A percentile compares a stretch with the other conserved stretches of the same genome.
Conservation (phyloP, 2,888 invertebrate genomes). For the Hybos culiciformis region DNA sequence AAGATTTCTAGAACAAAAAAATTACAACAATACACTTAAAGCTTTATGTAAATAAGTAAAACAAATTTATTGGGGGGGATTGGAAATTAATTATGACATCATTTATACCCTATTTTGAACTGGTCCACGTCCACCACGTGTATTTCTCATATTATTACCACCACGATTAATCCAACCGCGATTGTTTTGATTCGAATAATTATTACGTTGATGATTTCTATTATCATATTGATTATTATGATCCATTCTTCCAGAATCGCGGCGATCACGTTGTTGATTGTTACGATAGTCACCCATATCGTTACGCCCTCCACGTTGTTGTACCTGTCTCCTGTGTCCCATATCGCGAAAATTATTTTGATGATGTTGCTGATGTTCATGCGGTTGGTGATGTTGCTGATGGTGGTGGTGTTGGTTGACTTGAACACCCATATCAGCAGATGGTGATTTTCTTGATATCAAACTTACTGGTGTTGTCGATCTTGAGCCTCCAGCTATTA, state of each 20-base stretch:
- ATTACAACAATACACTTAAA: no score
- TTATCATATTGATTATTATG: constrained; percentile 22
- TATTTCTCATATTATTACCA: constrained; percentile 34
- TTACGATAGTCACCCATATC: constrained; percentile 17
- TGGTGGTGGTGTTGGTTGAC: constrained; percentile 32
- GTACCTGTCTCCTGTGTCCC: no score
- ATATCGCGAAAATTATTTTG: constrained; percentile 22
- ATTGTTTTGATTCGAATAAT: constrained; percentile 28
- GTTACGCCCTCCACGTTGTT: constrained; percentile 10
- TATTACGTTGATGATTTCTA: constrained; percentile 26
- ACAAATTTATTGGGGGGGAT: not conserved
- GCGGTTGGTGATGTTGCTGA: constrained; percentile 25
- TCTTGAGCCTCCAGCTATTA: constrained; percentile 47
- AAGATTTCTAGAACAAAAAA: constrained; percentile 14
- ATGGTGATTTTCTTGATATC: constrained; percentile 66
- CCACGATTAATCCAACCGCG: constrained; percentile 23
- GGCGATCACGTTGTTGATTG: constrained; percentile 30
- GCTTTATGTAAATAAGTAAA: not conserved
- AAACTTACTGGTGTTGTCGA: constrained; percentile 68
- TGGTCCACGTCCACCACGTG: constrained; percentile 30
- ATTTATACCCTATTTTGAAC: constrained; percentile 29
- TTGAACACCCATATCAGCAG: constrained; percentile 73
- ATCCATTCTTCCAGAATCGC: constrained; percentile 32
- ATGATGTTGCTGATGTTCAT: constrained; percentile 23
- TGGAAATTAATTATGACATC: no score